These are phyloP conservation scores for Cenopis cana DNA, from an alignment of 2,888 invertebrate genomes.

Conservation along the genomic window DNA sequence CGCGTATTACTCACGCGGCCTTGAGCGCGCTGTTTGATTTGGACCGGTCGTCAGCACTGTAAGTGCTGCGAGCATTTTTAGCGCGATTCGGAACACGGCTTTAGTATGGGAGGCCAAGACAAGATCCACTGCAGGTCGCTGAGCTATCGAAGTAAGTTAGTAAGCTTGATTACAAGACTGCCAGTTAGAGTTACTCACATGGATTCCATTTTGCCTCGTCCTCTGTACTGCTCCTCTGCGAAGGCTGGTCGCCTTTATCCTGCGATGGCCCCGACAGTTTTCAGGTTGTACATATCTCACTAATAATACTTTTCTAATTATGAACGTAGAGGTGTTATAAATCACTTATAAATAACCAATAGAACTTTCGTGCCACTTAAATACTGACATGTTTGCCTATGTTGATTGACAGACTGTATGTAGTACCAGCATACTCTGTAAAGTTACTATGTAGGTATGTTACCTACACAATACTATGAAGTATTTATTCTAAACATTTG, in stretches of 20 bases:
- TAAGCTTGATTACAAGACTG: too few species aligned
- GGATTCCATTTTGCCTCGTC: not conserved
- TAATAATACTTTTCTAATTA: not conserved
- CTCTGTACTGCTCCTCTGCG: not conserved
- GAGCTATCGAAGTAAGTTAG: too few species aligned
- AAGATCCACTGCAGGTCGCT: not conserved
- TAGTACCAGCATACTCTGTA: not conserved
- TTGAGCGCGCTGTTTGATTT: too few species aligned
- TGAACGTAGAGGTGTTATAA: not conserved
- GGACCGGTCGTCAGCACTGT: too few species aligned
- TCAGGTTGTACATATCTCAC: not conserved
- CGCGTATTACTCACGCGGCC: too few species aligned
- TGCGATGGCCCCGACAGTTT: constrained; percentile 5
- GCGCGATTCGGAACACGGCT: too few species aligned
- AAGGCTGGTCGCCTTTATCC: constrained; percentile 21
- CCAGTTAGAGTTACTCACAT: constrained; percentile 6
- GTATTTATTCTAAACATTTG: not conserved
- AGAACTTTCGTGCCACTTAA: not conserved
- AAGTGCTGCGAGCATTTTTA: too few species aligned
- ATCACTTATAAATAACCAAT: too few species aligned
- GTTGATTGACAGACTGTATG: not conserved
- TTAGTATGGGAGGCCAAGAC: too few species aligned
- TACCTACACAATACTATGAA: not conserved
- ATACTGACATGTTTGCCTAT: not conserved
- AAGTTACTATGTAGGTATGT: not conserved